Base-by-base conservation (phyloP, 2,888 invertebrate species). In the Megalurothrips usitatus region DNA sequence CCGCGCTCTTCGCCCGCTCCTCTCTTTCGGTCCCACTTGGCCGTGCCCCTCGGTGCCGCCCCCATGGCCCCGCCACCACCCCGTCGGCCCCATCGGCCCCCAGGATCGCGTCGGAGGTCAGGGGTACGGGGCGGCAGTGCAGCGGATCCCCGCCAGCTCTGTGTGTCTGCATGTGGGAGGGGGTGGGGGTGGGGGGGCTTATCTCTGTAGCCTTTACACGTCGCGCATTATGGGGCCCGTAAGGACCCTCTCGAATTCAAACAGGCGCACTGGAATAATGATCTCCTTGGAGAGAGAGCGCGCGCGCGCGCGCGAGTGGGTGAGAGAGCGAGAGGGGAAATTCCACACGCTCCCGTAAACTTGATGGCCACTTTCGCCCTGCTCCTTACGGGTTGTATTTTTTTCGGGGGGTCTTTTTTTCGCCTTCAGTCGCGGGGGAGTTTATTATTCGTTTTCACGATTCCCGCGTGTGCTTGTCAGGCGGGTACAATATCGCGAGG, bases 181-280 rank as follows among this genome's bases (percentile, higher is more conserved):
- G 34, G 34, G n/a, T n/a, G n/a, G 34, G 34, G 34, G 34, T 2
- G 34, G 34, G 34, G 52, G 52, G 14, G 2, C 10, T 52, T 52
- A 52, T 52, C 52, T 52, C 52, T 52, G 52, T 52, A 17, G 52
- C 52, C 52, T 52, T 43, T 52, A 52, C 68, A 23, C 68, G 68
- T 68, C 23, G 19, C 23, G 68, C 68, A 23, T 68, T 23, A 68
- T 68, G 68, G 23, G 68, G 68, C 68, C 68, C 68, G 68, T 23
- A 68, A 68, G 68, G 68, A 68, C 52, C 52, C 52, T 52, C 52
- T 52, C 68, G 23, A 23, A 68, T 68, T 68, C 68, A 68, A 68
- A 68, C 68, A 68, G 68, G 68, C 68, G 68, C 23, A 23, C 23
- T 23, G 23, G 23, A 23, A 68, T 68, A 68, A 68, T 68, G 68